Evolutionary conservation across 1,140 invertebrate species (phyloP).

Genomic region (Apolygus lucorum): DNA sequence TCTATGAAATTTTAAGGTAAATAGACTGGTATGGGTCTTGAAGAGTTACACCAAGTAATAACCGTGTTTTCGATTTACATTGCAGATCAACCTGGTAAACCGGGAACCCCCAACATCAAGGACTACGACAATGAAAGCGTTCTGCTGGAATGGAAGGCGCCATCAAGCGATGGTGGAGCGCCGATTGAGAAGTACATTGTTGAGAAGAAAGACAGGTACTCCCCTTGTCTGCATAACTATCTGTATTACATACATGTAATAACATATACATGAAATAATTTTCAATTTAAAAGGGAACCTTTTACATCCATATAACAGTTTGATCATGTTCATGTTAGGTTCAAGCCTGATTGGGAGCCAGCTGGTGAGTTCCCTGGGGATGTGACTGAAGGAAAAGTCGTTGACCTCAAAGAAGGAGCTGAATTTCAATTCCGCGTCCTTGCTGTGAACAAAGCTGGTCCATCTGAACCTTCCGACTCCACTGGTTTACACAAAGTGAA

Average conservation of each 20-base stretch:
- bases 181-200: slow-evolving; percentile 95
- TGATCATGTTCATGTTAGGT: slow-evolving; percentile 38
- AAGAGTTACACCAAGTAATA: no score
- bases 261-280: no score
- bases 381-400: slow-evolving; percentile 65
- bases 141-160: slow-evolving; percentile 87
- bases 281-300: no score
- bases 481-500: slow-evolving; percentile 87
- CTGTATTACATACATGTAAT: no score
- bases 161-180: slow-evolving; percentile 86
- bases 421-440: slow-evolving; percentile 92
- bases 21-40: no score
- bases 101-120: slow-evolving; percentile 78
- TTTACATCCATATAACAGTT: no score
- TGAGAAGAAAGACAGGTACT: slow-evolving; percentile 82
- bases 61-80: background rate
- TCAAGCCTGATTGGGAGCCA: slow-evolving; percentile 69
- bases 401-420: slow-evolving; percentile 78
- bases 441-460: slow-evolving; percentile 94
- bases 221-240: no score
- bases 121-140: slow-evolving; percentile 92
- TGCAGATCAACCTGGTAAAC: slow-evolving; percentile 70
- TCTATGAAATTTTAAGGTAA: background rate
- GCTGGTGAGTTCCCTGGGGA: slow-evolving; percentile 72
- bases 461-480: slow-evolving; percentile 84